Conservation (phyloP, 1,140 invertebrate genomes). For the Camponotus pennsylvanicus region DNA sequence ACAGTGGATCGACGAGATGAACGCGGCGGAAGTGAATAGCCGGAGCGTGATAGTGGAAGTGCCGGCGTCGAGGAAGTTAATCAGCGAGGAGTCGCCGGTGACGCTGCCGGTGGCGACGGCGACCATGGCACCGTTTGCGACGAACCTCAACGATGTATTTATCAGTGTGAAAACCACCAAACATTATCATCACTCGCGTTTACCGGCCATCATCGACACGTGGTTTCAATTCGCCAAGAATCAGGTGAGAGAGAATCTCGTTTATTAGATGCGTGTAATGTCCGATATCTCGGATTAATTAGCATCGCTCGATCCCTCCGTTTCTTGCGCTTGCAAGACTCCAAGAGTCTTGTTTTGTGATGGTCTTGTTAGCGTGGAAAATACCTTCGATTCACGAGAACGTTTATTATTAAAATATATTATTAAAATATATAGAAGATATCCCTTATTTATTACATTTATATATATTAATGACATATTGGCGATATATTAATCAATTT, state of each 20-base stretch:
- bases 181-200: conserved; percentile 93
- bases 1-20: conserved; percentile 81
- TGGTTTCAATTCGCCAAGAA: conserved; percentile 97
- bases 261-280: conserved; percentile 23
- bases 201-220: conserved; percentile 96
- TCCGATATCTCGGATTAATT: conserved; percentile 35
- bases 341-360: not conserved
- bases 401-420: not conserved
- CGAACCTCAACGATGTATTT: conserved; percentile 94
- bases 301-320: not conserved
- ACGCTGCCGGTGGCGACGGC: conserved; percentile 85
- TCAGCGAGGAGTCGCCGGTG: conserved; percentile 78
- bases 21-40: conserved; percentile 70
- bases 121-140: conserved; percentile 89
- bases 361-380: not conserved
- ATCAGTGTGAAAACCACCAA: conserved; percentile 98
- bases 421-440: not conserved
- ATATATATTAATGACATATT: too few species aligned
- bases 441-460: not conserved
- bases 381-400: not conserved
- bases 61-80: conserved; percentile 70
- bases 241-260: conserved; percentile 90
- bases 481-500: not conserved
- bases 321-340: not conserved
- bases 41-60: conserved; percentile 75